Evolutionary conservation across 2,888 invertebrate species (phyloP), one percentile per base, ranked within the genome.

Genomic region (Exephanes ischioxanthus): DNA sequence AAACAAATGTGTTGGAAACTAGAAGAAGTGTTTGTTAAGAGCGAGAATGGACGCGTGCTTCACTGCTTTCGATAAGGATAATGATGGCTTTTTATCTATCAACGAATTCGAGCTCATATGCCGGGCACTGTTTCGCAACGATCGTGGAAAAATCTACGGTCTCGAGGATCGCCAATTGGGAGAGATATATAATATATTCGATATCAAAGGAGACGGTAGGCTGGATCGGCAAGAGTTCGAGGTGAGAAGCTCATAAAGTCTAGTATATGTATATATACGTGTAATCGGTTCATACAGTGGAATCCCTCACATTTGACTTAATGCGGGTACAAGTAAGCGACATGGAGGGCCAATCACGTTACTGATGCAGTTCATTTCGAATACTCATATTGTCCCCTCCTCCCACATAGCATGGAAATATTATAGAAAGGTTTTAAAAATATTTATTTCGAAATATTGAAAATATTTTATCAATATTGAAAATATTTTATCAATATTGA

Each of bases 61-160:
- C 94, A 96, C 97, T 91, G 97, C 98, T 89, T 98, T 98, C 94
- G 98, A 98, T 94, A 97, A 97, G 94, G 97, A 98, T 95, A 96
- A 97, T 97, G 98, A 98, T 94, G 97, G 97, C 85, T 96, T 96
- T 90, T 94, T 98, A 88, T 97, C 96, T 92, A 93, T 97, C 77
- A 95, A 95, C 1, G 98, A 98, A 94, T 98, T 98, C 93, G 96
- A 96, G 22, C 94, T 97, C 85, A 96, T 98, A 92, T 98, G 97
- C 94, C 96, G 97, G 88, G 97, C 98, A 0, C 94, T 98, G 76
- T 98, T 98, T 94, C 96, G 98, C 33, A 98, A 98, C 92, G 97
- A 97, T 91, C 96, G 96, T 89, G 98, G 98, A 0, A 97, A 97
- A 94, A 97, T 98, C 90, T 98, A 98, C 93, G 96, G 96, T 14